These are phyloP conservation scores for Tipula vernalis DNA, from an alignment of 2,888 invertebrate genomes.

Conservation along the genomic window DNA sequence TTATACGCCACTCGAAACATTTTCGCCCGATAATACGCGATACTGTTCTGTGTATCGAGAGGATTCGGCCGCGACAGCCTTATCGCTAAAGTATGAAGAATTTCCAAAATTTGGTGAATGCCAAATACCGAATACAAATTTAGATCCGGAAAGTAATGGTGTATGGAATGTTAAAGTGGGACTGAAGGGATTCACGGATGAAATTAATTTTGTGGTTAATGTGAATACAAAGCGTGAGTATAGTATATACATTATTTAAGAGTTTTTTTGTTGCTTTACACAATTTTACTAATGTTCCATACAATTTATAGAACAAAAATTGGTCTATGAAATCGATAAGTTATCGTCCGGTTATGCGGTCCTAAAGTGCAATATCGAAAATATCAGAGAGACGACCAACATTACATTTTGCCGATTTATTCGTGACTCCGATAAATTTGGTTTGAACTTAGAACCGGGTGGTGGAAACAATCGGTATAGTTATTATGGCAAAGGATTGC, in stretches of 20 bases:
- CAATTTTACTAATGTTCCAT: background rate
- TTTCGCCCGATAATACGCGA: background rate
- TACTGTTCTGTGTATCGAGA: slow-evolving; percentile 16
- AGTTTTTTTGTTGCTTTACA: background rate
- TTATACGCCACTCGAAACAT: background rate
- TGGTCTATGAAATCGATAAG: background rate
- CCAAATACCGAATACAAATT: slow-evolving; percentile 31
- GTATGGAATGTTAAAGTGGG: slow-evolving; percentile 38
- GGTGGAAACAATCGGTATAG: slow-evolving; percentile 37
- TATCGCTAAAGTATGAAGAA: background rate
- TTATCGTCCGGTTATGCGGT: background rate
- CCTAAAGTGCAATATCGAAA: slow-evolving; percentile 34
- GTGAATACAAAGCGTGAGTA: slow-evolving; percentile 25
- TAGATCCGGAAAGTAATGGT: slow-evolving; percentile 37
- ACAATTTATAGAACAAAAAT: background rate
- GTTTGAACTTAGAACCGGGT: slow-evolving; percentile 38
- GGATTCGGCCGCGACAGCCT: background rate
- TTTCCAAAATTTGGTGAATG: slow-evolving; percentile 35
- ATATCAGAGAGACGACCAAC: slow-evolving; percentile 34
- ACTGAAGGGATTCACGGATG: slow-evolving; percentile 36
- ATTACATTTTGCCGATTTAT: slow-evolving; percentile 41
- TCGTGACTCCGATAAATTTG: slow-evolving; percentile 28
- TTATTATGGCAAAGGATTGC: slow-evolving; percentile 40
- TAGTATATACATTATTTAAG: background rate
- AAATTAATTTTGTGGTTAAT: slow-evolving; percentile 31